Base-by-base conservation (phyloP, 2,113 vertebrate species). In the Eudyptes chrysolophus region DNA sequence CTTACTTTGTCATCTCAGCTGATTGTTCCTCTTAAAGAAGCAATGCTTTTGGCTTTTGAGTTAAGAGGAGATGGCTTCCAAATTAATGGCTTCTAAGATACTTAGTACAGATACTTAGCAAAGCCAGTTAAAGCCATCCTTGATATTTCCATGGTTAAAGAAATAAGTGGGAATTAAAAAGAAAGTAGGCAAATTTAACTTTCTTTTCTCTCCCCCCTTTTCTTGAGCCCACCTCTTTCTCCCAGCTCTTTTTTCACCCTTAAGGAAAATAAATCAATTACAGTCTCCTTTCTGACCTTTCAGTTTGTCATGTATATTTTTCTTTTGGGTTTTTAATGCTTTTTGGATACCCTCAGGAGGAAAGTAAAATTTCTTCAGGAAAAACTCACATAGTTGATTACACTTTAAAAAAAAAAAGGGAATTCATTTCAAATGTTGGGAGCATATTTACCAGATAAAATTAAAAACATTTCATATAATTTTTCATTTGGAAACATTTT, bases 241-340 rank as follows among this genome's bases (percentile, higher is more conserved):
- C 77, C 12, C 29, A 48, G 32, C 21, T 83, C 11, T 82, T 86
- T 85, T 89, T 77, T 92, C 36, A 85, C 30, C 18, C 34, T 71
- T 85, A 79, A 85, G 57, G 62, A 94, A 89, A 93, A 87, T 57
- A 93, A 92, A 95, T 89, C 82, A 89, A 85, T 91, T 96, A 76
- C 26, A n/a, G 52, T 93, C 89, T 93, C 70, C 87, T 87, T 93
- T 90, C 75, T 95, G 84, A 85, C 70, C 74, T 95, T 96, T 93
- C 65, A 87, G 58, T 93, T 94, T 94, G 84, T 93, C 70, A 49
- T 92, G 34, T 90, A 26, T 87, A 14, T 84, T 96, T 95, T 96
- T 89, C 86, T 89, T 87, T 84, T 26, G 38, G 14, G 19, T 74
- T 90, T 92, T 93, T 94, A 89, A 87, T 85, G 80, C 11, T 91